phyloP scores from a whole-genome alignment of 2,113 vertebrate genomes.

The Syngnathoides biaculeatus region DNA sequence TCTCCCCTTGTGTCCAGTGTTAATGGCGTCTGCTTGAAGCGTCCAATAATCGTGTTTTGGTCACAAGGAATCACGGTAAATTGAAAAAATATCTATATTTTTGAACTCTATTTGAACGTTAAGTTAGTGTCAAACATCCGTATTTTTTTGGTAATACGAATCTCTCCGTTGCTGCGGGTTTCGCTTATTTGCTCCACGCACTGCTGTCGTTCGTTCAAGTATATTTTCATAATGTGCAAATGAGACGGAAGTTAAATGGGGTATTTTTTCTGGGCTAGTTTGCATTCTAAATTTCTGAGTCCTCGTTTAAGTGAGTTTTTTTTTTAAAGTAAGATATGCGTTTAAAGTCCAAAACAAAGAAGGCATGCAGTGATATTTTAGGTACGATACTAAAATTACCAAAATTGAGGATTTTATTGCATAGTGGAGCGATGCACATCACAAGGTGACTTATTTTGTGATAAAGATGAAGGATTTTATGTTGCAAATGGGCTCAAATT shows the following conservation, averaged over 20 bases:
- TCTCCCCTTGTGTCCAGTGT: conserved; percentile 9
- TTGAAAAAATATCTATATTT: background rate
- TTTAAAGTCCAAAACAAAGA: background rate
- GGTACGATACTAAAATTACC: too few species aligned
- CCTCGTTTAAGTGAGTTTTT: background rate
- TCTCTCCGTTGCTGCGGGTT: conserved; percentile 20
- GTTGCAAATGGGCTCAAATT: too few species aligned
- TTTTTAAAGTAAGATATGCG: background rate
- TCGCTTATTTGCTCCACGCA: conserved; percentile 20
- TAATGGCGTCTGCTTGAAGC: conserved; percentile 70
- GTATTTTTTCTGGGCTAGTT: background rate
- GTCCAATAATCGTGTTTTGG: conserved; percentile 47
- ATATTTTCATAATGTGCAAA: background rate
- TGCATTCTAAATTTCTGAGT: too few species aligned
- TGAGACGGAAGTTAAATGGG: background rate
- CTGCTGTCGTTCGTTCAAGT: conserved; percentile 1
- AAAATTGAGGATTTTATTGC: too few species aligned
- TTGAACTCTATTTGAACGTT: background rate
- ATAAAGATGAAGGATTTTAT: too few species aligned
- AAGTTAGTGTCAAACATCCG: background rate
- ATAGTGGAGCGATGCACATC: too few species aligned
- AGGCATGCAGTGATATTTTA: background rate
- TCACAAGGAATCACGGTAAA: conserved; percentile 44
- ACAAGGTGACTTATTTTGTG: too few species aligned
- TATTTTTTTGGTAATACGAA: too few species aligned